Conservation (phyloP, 2,888 invertebrate species). For the Cristatella mucedo region DNA sequence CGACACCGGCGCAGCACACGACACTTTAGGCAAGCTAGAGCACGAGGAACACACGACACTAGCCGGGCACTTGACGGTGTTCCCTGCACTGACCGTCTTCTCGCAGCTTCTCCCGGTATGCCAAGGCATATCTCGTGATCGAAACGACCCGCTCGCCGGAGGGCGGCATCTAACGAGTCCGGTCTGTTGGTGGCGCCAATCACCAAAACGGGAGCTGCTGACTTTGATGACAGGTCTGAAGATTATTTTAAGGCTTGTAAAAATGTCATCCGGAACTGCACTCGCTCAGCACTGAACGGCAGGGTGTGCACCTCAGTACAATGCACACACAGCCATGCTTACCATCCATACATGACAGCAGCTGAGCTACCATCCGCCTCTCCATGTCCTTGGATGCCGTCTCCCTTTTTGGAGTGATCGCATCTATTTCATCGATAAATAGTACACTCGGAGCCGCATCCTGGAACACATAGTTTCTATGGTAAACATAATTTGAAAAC, state of each 20-base stretch:
- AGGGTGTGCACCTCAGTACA: too few species aligned
- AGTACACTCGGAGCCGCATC: constrained; percentile 46
- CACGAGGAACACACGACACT: too few species aligned
- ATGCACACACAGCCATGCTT: too few species aligned
- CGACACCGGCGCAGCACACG: too few species aligned
- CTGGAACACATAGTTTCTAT: constrained; percentile 3
- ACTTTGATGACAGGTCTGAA: constrained; percentile 22
- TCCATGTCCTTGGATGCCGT: constrained; percentile 90
- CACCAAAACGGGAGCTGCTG: constrained; percentile 47
- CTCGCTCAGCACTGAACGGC: too few species aligned
- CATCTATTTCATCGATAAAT: constrained; percentile 91
- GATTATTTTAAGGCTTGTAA: constrained; percentile 8
- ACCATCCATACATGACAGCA: constrained; percentile 75
- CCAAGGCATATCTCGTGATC: constrained; percentile 83
- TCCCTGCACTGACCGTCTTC: constrained; percentile 42
- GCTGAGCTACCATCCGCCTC: constrained; percentile 76
- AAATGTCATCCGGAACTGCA: not conserved
- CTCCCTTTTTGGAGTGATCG: constrained; percentile 76
- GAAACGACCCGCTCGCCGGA: constrained; percentile 77
- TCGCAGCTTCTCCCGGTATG: constrained; percentile 69
- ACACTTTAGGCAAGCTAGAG: too few species aligned
- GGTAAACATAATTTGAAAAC: too few species aligned
- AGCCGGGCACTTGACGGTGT: too few species aligned
- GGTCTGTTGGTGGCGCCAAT: constrained; percentile 90
- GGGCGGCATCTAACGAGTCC: constrained; percentile 75